Evolutionary conservation across 1,140 invertebrate genomes (phyloP).

Genomic region (Acromyrmex echinatior): DNA sequence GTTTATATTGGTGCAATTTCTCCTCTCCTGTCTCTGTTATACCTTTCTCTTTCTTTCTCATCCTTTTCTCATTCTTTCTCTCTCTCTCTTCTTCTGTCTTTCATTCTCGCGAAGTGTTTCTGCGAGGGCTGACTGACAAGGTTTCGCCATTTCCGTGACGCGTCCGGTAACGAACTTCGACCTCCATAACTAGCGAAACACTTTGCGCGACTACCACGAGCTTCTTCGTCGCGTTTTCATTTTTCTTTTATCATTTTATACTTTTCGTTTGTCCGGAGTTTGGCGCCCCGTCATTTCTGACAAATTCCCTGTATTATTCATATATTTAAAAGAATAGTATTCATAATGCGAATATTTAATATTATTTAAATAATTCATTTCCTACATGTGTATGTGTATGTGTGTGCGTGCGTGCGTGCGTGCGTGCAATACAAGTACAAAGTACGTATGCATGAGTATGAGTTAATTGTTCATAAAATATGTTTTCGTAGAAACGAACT

Average conservation of each 20-base stretch:
- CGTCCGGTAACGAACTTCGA: constrained; percentile 77
- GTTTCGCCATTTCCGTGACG: constrained; percentile 77
- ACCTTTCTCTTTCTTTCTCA: background rate
- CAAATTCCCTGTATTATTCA: background rate
- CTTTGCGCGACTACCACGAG: constrained; percentile 63
- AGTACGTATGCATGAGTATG: background rate
- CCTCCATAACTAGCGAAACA: constrained; percentile 75
- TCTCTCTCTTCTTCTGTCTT: background rate
- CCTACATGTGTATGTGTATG: too few relatives aligned
- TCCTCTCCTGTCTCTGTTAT: background rate
- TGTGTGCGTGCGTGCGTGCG: too few relatives aligned
- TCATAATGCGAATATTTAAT: background rate
- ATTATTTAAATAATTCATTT: background rate
- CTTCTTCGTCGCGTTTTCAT: constrained; percentile 27
- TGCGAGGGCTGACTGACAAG: constrained; percentile 75
- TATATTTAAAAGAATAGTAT: background rate
- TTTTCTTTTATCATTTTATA: constrained; percentile 68
- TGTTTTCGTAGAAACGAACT: background rate
- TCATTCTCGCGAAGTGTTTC: constrained; percentile 65
- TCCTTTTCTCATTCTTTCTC: background rate
- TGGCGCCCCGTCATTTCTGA: constrained; percentile 3
- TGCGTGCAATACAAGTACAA: too few relatives aligned
- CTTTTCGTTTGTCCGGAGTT: constrained; percentile 59
- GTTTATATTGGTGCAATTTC: constrained; percentile 75
- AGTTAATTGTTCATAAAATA: background rate